A percentile compares a stretch with the other conserved stretches of the same genome.
Conservation (phyloP, 2,113 vertebrate species). For the Otolemur garnettii region DNA sequence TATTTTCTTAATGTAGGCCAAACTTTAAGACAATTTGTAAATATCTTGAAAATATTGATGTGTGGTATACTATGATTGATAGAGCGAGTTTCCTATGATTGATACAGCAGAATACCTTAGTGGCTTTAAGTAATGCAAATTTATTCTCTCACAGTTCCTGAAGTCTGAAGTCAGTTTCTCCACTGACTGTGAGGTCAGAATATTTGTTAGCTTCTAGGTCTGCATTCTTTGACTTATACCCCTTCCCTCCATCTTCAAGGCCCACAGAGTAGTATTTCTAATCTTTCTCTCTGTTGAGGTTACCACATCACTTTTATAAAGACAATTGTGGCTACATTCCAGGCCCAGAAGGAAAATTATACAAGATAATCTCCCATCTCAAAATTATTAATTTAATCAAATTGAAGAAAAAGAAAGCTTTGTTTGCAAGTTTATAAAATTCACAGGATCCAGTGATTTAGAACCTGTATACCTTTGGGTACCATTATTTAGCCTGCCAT, state of each 20-base stretch:
- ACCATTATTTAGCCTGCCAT: background rate
- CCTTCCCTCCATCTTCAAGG: background rate
- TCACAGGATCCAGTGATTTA: background rate
- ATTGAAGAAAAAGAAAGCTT: too few species aligned
- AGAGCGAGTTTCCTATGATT: background rate
- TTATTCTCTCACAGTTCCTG: background rate
- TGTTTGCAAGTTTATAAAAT: background rate
- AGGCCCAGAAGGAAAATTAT: background rate
- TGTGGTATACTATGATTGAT: background rate
- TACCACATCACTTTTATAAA: background rate
- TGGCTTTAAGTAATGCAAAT: slow-evolving; percentile 9
- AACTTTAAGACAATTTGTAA: background rate
- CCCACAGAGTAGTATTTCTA: background rate
- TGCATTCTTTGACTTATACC: background rate
- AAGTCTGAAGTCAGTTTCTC: slow-evolving; percentile 6
- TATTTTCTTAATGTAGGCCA: background rate
- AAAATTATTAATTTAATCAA: slow-evolving; percentile 1
- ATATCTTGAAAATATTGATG: background rate
- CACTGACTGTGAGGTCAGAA: background rate
- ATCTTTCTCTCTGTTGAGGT: background rate
- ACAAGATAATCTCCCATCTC: background rate
- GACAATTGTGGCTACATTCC: background rate
- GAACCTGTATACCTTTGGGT: background rate
- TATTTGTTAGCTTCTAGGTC: background rate
- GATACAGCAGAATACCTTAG: background rate